Base-by-base conservation (phyloP, 2,888 invertebrate species). In the Buathra laborator region DNA sequence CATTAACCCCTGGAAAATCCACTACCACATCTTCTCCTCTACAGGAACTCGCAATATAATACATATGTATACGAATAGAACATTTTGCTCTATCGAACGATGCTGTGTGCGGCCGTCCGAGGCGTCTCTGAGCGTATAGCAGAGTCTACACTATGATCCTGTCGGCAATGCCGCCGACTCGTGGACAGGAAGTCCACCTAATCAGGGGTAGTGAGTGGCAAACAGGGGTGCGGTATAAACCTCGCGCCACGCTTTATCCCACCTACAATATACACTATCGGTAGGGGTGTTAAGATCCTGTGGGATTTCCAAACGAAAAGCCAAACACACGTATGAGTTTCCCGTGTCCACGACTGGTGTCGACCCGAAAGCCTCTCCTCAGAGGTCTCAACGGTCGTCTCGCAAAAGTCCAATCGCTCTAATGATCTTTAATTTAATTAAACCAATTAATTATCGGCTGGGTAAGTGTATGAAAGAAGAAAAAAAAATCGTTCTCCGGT, bases 131-230 rank as follows among this genome's bases (percentile, higher is more conserved):
- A 12, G 43, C 59, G 14, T 14, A 14, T 12, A n/a, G 59, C 29
- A 14, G 37, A 72, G 59, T 78, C 78, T 16, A 83, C 68, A 67
- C 84, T 66, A 84, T 77, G 67, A 85, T 68, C 64, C 74, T 67
- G 80, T 71, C 81, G 51, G 66, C 59, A 75, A 79, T 76, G 76
- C 59, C 84, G 83, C 85, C 86, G 90, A 87, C 91, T 93, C 92
- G 92, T 90, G 92, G 92, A 93, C 93, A 93, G 93, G 93, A 93
- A 93, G 93, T 92, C 90, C 89, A 92, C 88, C 93, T 94, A 94
- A 94, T 94, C 94, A 94, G 93, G 93, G 93, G 93, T 94, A 93
- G 94, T 93, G 93, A 94, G 94, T 94, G 93, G 94, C 89, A 94
- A 94, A 94, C 91, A 94, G 92, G 94, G 94, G 94, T 89, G 94